Evolutionary conservation across 2,113 vertebrate species (phyloP), one percentile per base, ranked within the genome.

Genomic region (Dicaeum eximium): DNA sequence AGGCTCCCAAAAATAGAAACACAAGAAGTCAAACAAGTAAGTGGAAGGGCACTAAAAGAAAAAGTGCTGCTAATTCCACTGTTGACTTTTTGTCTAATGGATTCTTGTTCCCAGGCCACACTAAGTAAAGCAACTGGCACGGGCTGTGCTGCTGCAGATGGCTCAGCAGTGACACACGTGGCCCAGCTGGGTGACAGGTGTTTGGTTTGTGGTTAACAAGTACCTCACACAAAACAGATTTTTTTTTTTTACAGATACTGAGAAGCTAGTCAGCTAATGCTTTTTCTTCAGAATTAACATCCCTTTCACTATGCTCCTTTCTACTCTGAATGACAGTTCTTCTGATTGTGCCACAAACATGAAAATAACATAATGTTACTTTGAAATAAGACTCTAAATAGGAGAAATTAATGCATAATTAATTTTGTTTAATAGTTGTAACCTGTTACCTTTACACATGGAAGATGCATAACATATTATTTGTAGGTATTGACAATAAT

Each of bases 81-180:
- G 96, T 94, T 97, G 96, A 97, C 95, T 97, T 97, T 97, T 96
- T 95, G 95, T 97, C 92, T 97, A 96, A 94, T 96, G 96, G 95
- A 97, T 97, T 97, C 97, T 94, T 95, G 97, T 97, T 98, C 96
- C 97, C 96, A 96, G 96, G 92, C 96, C 45, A 86, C 38, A 30
- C 96, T 95, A 95, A 97, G 96, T 95, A 94, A 95, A 97, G 91
- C 97, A 97, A 96, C 96, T 98, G 97, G 97, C 89, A 3, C 7
- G 2, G 93, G 86, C 19, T 86, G 69, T 92, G 64, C 42, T 93
- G 73, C 92, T 96, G 93, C 97, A 98, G 97, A 97, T 97, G 97
- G 97, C 95, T 92, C 94, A 53, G 90, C 96, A 92, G 92, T 95
- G 91, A 83, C 71, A 94, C 95, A 94, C 37, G 27, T 69, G 9